Evolutionary conservation across 2,888 invertebrate genomes (phyloP).

Genomic region (Scaptomyza reducta): DNA sequence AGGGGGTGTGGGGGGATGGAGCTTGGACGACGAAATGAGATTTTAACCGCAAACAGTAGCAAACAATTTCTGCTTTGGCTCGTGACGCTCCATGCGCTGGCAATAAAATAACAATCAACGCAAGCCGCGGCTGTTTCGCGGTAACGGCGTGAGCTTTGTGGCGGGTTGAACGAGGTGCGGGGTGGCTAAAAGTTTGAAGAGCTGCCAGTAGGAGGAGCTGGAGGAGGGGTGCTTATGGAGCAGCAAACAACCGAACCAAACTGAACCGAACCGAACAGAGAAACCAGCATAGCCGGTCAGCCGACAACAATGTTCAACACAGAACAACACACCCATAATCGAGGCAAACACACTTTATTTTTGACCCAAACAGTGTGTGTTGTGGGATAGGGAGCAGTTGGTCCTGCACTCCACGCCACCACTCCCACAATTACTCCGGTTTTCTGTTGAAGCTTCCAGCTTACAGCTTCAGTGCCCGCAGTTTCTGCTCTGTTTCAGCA

Average conservation of each 20-base stretch:
- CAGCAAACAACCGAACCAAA: slow-evolving; percentile 7
- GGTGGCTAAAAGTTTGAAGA: slow-evolving; percentile 15
- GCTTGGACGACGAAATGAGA: slow-evolving; percentile 65
- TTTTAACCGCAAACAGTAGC: slow-evolving; percentile 73
- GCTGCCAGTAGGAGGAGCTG: neutral
- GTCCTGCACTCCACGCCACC: no score
- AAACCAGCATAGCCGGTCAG: slow-evolving; percentile 28
- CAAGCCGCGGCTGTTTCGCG: slow-evolving; percentile 65
- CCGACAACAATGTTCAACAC: slow-evolving; percentile 51
- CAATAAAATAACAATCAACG: slow-evolving; percentile 78
- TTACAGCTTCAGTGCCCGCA: slow-evolving; percentile 6
- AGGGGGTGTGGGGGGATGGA: slow-evolving; percentile 8
- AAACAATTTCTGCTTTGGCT: slow-evolving; percentile 74
- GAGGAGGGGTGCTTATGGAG: no score
- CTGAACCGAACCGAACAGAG: slow-evolving; percentile 8
- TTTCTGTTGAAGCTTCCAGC: no score
- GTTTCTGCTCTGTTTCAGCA: slow-evolving; percentile 25
- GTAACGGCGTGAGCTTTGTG: slow-evolving; percentile 31
- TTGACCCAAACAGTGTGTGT: slow-evolving; percentile 18
- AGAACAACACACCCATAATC: slow-evolving; percentile 18
- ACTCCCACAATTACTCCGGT: neutral
- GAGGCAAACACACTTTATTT: slow-evolving; percentile 47
- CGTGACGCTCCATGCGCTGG: slow-evolving; percentile 65
- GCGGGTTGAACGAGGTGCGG: neutral
- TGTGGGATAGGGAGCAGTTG: no score